Base-by-base conservation (phyloP, 1,140 invertebrate species). In the Daktulosphaira vitifoliae region DNA sequence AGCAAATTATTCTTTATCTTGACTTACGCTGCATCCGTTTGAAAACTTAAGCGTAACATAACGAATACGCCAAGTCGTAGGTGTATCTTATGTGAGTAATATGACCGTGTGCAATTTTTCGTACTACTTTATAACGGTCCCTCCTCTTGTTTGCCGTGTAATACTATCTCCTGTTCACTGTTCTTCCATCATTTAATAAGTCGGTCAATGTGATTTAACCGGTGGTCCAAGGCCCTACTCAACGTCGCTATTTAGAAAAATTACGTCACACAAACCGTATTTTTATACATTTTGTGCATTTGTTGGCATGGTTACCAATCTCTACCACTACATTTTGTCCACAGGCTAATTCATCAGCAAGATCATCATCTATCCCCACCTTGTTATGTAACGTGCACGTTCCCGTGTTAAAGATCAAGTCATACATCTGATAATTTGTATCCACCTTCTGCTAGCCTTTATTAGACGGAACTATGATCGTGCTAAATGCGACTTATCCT, bases 171-270 rank as follows among this genome's bases (percentile, higher is more conserved):
- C n/a, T 33, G 5, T 33, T 33, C 29, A 11, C 29, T 11, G 29
- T 33, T 33, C 23, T 59, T 11, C 3, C 9, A 59, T 16, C 16
- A 16, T 59, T 59, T 33, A 59, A 59, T 44, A 59, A 59, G 54
- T 59, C 54, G 54, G 54, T 59, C 54, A 59, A 59, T 59, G 54
- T 46, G 39, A 46, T 59, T 59, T 46, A 59, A 38, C 39, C 39
- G 25, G 39, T 59, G 25, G 39, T 59, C 54, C 54, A 59, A 59
- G 54, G 54, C 44, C 54, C 18, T n/a, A n/a, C n/a, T n/a, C n/a
- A n/a, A n/a, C 37, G n/a, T 46, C 13, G 11, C 23, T 25, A 22
- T 11, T 39, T 56, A 25, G 13, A 11, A 11, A 39, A 39, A 38
- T 39, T 11, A 44, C 39, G 44, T 23, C 11, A 59, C 6, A 29